Evolutionary conservation across 2,797 vertebrate species (phyloP).

Genomic region (Pipistrellus nathusii): DNA sequence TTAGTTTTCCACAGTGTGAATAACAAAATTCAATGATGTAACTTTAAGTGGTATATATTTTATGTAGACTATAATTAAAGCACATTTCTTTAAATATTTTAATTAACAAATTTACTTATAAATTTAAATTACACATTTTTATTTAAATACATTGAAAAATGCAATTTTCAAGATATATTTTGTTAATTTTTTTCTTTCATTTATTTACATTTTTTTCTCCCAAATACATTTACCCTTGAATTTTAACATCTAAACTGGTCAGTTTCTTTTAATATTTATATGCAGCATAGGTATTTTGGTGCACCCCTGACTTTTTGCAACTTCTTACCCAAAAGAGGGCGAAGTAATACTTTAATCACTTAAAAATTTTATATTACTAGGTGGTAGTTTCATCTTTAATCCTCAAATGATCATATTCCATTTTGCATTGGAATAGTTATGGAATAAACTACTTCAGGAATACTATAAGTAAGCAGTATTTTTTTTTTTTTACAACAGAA

Average conservation of each 20-base stretch:
- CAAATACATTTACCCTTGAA: slow-evolving; percentile 32
- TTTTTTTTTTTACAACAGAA: slow-evolving; percentile 70
- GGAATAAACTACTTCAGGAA: slow-evolving; percentile 43
- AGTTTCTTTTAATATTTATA: slow-evolving; percentile 43
- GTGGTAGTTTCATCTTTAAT: slow-evolving; percentile 54
- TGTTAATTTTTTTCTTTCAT: not conserved
- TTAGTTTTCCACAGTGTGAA: slow-evolving; percentile 21
- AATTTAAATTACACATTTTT: slow-evolving; percentile 47
- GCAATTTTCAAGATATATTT: slow-evolving; percentile 48
- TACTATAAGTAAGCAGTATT: slow-evolving; percentile 62
- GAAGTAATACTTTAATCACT: not conserved
- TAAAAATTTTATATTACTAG: slow-evolving; percentile 4
- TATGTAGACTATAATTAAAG: slow-evolving; percentile 47
- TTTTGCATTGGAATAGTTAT: slow-evolving; percentile 58
- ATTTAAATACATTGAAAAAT: slow-evolving; percentile 42
- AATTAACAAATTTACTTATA: slow-evolving; percentile 2
- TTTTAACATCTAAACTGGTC: not conserved
- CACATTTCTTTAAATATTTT: slow-evolving; percentile 34
- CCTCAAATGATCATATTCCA: slow-evolving; percentile 24
- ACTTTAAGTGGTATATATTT: slow-evolving; percentile 29
- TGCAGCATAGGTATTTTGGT: not conserved
- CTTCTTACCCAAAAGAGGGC: slow-evolving; percentile 32
- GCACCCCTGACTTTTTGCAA: not conserved
- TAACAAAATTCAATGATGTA: slow-evolving; percentile 49
- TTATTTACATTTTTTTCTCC: not conserved